phyloP scores from a whole-genome alignment of 2,888 invertebrate genomes.

The Drosophila affinis region DNA sequence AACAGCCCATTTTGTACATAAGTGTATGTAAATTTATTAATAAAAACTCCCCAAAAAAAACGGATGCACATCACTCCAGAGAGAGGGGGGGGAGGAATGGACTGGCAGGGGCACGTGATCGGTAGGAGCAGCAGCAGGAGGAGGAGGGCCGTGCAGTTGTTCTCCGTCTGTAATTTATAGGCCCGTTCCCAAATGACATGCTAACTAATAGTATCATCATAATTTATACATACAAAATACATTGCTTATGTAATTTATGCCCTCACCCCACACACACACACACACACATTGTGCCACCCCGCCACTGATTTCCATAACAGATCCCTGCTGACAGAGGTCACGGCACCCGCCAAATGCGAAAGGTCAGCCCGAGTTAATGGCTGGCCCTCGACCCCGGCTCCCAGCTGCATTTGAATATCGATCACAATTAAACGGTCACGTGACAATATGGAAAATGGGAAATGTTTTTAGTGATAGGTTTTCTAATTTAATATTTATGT shows the following conservation, averaged over 20 bases:
- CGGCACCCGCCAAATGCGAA: slow-evolving; percentile 59
- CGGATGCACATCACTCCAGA: slow-evolving; percentile 31
- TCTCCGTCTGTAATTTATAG: slow-evolving; percentile 78
- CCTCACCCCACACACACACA: slow-evolving; percentile 12
- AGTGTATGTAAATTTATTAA: slow-evolving; percentile 73
- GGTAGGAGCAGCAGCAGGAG: neutral
- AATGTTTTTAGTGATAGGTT: neutral
- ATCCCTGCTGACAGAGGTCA: slow-evolving; percentile 73
- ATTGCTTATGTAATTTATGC: slow-evolving; percentile 71
- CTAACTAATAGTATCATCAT: slow-evolving; percentile 81
- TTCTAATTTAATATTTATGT: no score
- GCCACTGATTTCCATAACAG: slow-evolving; percentile 8
- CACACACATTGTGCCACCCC: neutral
- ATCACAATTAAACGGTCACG: slow-evolving; percentile 24
- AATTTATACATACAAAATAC: slow-evolving; percentile 74
- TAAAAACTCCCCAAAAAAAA: slow-evolving; percentile 61
- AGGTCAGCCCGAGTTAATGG: slow-evolving; percentile 64
- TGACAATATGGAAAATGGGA: neutral
- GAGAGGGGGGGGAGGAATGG: neutral
- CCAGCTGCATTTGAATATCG: slow-evolving; percentile 56
- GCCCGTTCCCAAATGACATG: slow-evolving; percentile 75
- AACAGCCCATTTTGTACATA: slow-evolving; percentile 4
- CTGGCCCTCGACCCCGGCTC: slow-evolving; percentile 50
- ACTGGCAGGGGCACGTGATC: neutral
- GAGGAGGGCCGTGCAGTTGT: slow-evolving; percentile 57